Evolutionary conservation across 2,113 vertebrate species (phyloP).

Genomic region (Anser brachyrhynchus): DNA sequence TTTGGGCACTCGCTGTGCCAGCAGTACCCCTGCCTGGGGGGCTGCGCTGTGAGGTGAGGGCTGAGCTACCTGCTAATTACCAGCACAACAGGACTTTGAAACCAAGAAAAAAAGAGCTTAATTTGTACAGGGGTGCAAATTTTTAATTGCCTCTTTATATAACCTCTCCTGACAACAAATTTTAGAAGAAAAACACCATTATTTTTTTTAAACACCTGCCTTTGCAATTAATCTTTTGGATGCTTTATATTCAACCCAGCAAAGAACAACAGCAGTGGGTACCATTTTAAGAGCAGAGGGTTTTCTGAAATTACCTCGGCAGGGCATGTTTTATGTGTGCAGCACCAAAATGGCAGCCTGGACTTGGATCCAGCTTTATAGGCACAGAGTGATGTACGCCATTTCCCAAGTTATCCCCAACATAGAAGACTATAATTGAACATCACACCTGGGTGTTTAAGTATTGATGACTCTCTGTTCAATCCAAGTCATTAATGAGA

Average conservation of each 20-base stretch:
- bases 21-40: no score
- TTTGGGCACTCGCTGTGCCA: not conserved
- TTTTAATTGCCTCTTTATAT: not conserved
- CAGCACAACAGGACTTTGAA: not conserved
- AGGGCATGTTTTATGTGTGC: fast-evolving
- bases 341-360: not conserved
- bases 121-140: not conserved
- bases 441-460: not conserved
- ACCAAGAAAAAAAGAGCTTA: not conserved
- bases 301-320: not conserved
- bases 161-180: fast-evolving
- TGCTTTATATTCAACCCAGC: not conserved
- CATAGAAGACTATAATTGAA: fast-evolving
- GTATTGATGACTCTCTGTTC: not conserved
- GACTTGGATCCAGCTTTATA: fast-evolving
- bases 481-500: not conserved
- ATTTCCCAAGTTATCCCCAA: not conserved
- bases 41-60: not conserved
- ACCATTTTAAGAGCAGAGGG: fast-evolving
- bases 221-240: not conserved
- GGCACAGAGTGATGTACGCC: not conserved
- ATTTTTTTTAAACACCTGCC: not conserved
- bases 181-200: not conserved
- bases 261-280: not conserved
- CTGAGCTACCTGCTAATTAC: not conserved